phyloP scores from a whole-genome alignment of 2,113 vertebrate species.

The Caranx ignobilis region DNA sequence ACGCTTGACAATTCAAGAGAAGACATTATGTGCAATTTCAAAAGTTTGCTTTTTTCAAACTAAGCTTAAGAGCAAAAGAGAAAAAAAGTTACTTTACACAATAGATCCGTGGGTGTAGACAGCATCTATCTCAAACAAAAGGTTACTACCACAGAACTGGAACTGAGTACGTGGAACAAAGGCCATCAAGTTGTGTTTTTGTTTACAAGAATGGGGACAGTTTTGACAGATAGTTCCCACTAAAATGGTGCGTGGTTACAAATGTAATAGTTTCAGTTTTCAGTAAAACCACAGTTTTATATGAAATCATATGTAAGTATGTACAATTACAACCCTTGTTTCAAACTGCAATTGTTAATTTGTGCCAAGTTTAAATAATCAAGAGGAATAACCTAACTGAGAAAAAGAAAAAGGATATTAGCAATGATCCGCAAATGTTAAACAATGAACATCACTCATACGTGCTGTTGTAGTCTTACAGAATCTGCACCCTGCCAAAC shows the following conservation, averaged over 20 bases:
- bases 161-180: conserved; percentile 36
- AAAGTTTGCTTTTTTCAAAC: conserved; percentile 17
- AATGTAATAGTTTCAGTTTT: not conserved
- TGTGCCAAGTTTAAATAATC: not conserved
- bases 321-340: not conserved
- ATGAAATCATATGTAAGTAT: not conserved
- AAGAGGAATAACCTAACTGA: not conserved
- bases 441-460: conserved; percentile 71
- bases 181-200: conserved; percentile 28
- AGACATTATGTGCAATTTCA: conserved; percentile 36
- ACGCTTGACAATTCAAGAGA: conserved; percentile 42
- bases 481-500: conserved; percentile 66
- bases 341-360: not conserved
- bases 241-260: conserved; percentile 14
- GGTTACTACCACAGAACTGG: conserved; percentile 34
- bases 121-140: conserved; percentile 49
- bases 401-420: not conserved
- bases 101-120: conserved; percentile 42
- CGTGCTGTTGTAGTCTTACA: conserved; percentile 46
- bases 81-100: conserved; percentile 44
- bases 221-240: conserved; percentile 21
- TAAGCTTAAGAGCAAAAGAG: conserved; percentile 29
- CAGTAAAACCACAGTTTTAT: not conserved
- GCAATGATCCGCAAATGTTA: conserved; percentile 42
- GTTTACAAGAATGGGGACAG: not conserved